A percentile compares a stretch with the other conserved stretches of the same genome.
Evolutionary conservation across 2,797 vertebrate species (phyloP).

Genomic region (Limosa lapponica): DNA sequence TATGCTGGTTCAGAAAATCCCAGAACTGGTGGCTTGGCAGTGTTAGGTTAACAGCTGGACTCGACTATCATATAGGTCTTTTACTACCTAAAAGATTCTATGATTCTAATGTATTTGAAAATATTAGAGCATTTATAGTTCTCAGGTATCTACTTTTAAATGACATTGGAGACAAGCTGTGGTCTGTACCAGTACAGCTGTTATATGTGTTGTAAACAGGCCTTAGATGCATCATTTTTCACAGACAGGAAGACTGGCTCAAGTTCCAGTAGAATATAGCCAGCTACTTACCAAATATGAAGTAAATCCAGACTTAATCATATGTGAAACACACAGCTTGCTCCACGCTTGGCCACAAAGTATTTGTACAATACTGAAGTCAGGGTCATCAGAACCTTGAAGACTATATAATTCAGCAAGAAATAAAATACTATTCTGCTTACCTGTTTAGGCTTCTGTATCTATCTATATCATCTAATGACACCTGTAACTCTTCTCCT

Average conservation of each 20-base stretch:
- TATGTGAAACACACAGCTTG: background rate
- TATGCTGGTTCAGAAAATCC: background rate
- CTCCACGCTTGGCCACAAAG: background rate
- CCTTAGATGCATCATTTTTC: background rate
- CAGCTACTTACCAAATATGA: background rate
- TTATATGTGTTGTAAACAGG: background rate
- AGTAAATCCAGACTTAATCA: background rate
- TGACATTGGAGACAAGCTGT: background rate
- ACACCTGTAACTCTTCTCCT: background rate
- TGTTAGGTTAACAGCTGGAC: background rate
- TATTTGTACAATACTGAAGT: background rate
- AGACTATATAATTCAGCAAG: background rate
- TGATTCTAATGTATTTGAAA: background rate
- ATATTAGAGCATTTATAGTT: background rate
- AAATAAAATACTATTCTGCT: background rate
- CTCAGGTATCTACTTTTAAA: background rate
- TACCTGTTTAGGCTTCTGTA: background rate
- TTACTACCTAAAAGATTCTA: background rate
- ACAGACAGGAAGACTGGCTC: background rate
- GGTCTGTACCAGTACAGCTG: background rate
- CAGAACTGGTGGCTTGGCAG: background rate
- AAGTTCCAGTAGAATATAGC: background rate
- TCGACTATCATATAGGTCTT: background rate
- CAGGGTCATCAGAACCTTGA: background rate
- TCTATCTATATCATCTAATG: background rate